Evolutionary conservation across 2,888 invertebrate species (phyloP).

Genomic region (Ophonus ardosiacus): DNA sequence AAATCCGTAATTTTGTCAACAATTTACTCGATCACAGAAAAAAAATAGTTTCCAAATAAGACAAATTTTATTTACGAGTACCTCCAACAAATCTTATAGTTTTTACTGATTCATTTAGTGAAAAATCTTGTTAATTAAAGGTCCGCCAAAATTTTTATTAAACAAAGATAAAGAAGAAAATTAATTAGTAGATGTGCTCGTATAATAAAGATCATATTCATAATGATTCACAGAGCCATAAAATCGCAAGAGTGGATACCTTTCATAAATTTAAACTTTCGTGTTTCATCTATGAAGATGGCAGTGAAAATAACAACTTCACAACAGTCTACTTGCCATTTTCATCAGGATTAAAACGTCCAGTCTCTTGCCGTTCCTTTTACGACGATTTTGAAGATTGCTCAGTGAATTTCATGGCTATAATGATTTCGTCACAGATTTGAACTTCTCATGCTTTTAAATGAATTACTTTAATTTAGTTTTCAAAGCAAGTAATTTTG

Average conservation of each 20-base stretch:
- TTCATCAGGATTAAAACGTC: conserved; percentile 37
- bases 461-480: conserved; percentile 47
- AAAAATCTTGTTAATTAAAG: too few relatives aligned
- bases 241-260: not conserved
- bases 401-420: conserved; percentile 44
- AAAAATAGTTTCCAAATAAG: too few relatives aligned
- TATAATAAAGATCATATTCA: too few relatives aligned
- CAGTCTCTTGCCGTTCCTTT: not conserved
- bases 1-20: too few relatives aligned
- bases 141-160: too few relatives aligned
- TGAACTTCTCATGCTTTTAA: conserved; percentile 47
- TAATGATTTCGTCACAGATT: conserved; percentile 43
- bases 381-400: conserved; percentile 34
- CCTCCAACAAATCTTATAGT: too few relatives aligned
- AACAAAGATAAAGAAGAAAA: too few relatives aligned
- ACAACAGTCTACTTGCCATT: conserved; percentile 8
- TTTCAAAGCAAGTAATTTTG: conserved; percentile 40
- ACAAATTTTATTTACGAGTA: too few relatives aligned
- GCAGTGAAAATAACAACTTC: not conserved
- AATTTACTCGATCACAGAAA: too few relatives aligned
- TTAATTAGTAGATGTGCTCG: too few relatives aligned
- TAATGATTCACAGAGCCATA: too few relatives aligned
- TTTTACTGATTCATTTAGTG: too few relatives aligned
- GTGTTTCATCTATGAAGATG: not conserved
- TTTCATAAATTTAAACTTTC: not conserved